Evolutionary conservation across 2,888 invertebrate genomes (phyloP), one percentile per base, ranked within the genome.

Genomic region (Alentia gelatinosa): DNA sequence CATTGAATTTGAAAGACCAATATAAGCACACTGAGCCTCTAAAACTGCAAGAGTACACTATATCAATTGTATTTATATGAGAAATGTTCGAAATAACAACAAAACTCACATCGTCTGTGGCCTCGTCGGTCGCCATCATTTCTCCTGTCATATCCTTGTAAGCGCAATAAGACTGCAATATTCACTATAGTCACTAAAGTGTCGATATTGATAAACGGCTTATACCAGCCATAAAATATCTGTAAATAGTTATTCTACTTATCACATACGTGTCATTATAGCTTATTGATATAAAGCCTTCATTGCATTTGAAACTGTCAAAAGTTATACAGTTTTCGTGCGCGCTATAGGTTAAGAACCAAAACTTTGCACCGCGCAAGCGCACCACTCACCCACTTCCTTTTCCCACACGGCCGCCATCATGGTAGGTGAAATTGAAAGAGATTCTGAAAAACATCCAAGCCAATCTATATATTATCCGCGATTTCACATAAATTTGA

Each of bases 341-440:
- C 15, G 15, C 35, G 23, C 37, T 79, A 79, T 35, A 19, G 19
- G 39, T 7, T 19, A 39, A 7, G 12, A 33, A 39, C 63, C 56
- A 63, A 56, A 56, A 89, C 79, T 33, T 86, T 86, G 79, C 19
- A 33, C n/a, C 83, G 89, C 91, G 90, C 90, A 91, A 56, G 90
- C 84, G 89, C 74, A 15, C 5, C 7, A n/a, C 37, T n/a, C 39
- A 9, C 40, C 47, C 63, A 79, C 84, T 91, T 91, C 91, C 91
- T 90, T 91, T 91, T 90, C 63, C 90, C 74, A 30, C 35, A 35
- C 37, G 39, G 33, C 89, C 63, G 40, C 90, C 91, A 91, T 74
- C 89, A 91, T 91, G 91, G 91, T 91, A 68, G 47, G 91, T 35
- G 3, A 47, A 86, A 4, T 42, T 86, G 19, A 26, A 42, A 30